Conservation (phyloP, 2,113 vertebrate species). For the Centropus unirufus region DNA sequence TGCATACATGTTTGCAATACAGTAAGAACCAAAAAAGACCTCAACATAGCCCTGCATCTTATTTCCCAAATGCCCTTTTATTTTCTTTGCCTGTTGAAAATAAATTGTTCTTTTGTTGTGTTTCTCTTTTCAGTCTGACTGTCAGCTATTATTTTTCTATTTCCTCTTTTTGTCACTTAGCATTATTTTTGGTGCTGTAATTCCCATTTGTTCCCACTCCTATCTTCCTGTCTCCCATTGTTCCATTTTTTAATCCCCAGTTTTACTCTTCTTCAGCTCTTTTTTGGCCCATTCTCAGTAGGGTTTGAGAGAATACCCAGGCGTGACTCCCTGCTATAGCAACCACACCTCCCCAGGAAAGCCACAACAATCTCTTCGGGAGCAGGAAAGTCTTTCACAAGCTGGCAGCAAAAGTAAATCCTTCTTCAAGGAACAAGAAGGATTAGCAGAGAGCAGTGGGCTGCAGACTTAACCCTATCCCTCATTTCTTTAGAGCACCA, state of each 20-base stretch:
- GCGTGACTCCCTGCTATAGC: conserved; percentile 93
- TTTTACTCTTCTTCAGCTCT: conserved; percentile 85
- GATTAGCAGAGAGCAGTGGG: conserved; percentile 91
- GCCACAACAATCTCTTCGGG: conserved; percentile 87
- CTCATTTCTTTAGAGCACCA: conserved; percentile 90
- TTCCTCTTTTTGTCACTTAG: conserved; percentile 93
- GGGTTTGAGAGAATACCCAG: conserved; percentile 87
- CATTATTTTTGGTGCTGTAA: conserved; percentile 96
- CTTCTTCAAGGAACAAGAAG: conserved; percentile 94
- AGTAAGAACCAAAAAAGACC: neutral
- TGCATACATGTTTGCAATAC: neutral
- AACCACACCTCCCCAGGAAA: conserved; percentile 93
- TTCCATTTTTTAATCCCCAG: conserved; percentile 87
- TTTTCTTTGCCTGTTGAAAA: conserved; percentile 79
- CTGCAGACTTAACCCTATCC: conserved; percentile 91
- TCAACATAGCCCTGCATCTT: neutral
- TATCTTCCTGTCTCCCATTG: conserved; percentile 93
- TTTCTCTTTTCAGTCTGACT: conserved; percentile 81
- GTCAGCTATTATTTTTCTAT: conserved; percentile 92
- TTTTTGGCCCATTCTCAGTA: conserved; percentile 81
- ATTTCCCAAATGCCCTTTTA: conserved; percentile 58
- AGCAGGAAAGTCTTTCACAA: conserved; percentile 89
- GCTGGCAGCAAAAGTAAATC: conserved; percentile 93
- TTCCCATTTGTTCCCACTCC: conserved; percentile 92
- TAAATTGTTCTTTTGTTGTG: conserved; percentile 86